Evolutionary conservation across 2,888 invertebrate genomes (phyloP).

Genomic region (Hirtodrosophila histrioides): DNA sequence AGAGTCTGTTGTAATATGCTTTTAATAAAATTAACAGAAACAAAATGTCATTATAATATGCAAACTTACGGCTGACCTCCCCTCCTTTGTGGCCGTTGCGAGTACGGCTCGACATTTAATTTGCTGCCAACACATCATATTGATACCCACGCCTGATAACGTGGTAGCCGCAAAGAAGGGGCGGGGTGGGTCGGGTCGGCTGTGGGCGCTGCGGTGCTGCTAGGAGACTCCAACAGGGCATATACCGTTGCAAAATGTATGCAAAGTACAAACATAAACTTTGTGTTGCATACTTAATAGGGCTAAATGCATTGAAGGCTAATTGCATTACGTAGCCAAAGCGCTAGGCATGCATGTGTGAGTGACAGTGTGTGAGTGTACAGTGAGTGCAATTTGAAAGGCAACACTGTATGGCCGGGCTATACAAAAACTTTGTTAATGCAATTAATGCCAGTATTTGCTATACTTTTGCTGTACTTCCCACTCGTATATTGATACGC

Average conservation of each 20-base stretch:
- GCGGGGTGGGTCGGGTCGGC: neutral
- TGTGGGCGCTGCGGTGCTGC: neutral
- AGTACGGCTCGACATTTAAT: neutral
- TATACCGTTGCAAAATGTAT: slow-evolving; percentile 70
- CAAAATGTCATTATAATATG: slow-evolving; percentile 43
- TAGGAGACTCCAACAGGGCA: slow-evolving; percentile 15
- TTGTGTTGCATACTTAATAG: slow-evolving; percentile 78
- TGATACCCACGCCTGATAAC: slow-evolving; percentile 10
- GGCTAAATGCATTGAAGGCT: slow-evolving; percentile 66
- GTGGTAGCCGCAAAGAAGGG: neutral
- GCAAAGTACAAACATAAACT: slow-evolving; percentile 75
- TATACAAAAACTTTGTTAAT: slow-evolving; percentile 9
- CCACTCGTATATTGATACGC: neutral
- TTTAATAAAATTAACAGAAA: slow-evolving; percentile 68
- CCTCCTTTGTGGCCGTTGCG: slow-evolving; percentile 12
- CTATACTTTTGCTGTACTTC: slow-evolving; percentile 15
- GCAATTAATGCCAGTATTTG: slow-evolving; percentile 25
- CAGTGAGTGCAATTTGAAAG: slow-evolving; percentile 2
- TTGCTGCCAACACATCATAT: too few relatives aligned
- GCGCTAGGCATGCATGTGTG: slow-evolving; percentile 12
- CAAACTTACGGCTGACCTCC: neutral
- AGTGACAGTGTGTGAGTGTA: slow-evolving; percentile 1
- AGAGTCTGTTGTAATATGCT: slow-evolving; percentile 55
- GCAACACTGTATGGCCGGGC: slow-evolving; percentile 21
- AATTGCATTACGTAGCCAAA: slow-evolving; percentile 69